These are phyloP conservation scores for Hyperoplus immaculatus DNA, from an alignment of 2,797 vertebrate genomes.

Conservation along the genomic window DNA sequence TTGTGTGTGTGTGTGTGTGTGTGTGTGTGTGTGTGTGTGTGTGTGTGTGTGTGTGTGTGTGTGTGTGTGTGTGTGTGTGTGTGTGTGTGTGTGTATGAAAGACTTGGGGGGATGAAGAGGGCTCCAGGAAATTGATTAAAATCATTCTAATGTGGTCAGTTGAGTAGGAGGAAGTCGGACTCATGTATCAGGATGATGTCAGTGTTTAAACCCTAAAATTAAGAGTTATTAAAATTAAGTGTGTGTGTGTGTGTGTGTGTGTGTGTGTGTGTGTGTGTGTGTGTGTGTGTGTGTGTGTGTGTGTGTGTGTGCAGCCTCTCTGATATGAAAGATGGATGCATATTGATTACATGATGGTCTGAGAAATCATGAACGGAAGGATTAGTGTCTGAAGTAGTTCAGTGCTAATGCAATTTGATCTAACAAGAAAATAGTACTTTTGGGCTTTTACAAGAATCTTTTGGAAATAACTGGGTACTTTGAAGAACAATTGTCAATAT, in stretches of 20 bases:
- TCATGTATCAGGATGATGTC: conserved; percentile 54
- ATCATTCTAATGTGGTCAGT: conserved; percentile 47
- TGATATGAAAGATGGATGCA: conserved; percentile 4
- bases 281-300: no score
- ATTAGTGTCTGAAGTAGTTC: not conserved
- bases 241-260: no score
- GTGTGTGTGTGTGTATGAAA: no score
- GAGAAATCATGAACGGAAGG: not conserved
- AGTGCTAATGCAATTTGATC: not conserved
- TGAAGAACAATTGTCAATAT: not conserved
- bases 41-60: no score
- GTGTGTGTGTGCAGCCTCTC: no score
- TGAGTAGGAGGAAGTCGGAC: conserved; percentile 16
- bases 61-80: no score
- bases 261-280: no score
- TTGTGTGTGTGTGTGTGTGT: no score
- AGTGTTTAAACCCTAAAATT: conserved; percentile 29
- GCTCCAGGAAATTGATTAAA: conserved; percentile 58
- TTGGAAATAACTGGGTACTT: not conserved
- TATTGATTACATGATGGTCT: conserved; percentile 2
- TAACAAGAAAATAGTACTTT: no score
- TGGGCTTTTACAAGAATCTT: not conserved
- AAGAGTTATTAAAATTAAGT: no score
- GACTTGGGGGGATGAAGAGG: not conserved
- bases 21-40: no score